Evolutionary conservation across 2,797 vertebrate genomes (phyloP).

Genomic region (Hozukius guyotensis): DNA sequence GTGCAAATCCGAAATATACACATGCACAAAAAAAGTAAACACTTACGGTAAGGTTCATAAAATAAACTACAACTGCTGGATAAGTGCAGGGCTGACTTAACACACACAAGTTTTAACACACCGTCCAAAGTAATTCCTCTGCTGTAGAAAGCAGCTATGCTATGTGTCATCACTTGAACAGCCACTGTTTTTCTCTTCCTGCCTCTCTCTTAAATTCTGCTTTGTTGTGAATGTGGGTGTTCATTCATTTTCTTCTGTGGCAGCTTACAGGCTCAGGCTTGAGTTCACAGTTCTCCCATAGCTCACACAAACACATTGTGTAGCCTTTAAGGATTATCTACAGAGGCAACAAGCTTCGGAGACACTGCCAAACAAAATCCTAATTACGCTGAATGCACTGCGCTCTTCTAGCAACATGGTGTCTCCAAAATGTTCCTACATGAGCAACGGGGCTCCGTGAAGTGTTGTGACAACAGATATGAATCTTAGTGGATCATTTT

Average conservation of each 20-base stretch:
- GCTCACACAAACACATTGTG: slow-evolving; percentile 72
- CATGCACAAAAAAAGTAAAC: neutral
- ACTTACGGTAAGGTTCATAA: neutral
- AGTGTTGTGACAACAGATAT: slow-evolving; percentile 23
- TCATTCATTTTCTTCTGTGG: slow-evolving; percentile 66
- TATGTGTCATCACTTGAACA: slow-evolving; percentile 23
- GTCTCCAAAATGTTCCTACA: slow-evolving; percentile 33
- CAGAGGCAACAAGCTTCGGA: slow-evolving; percentile 55
- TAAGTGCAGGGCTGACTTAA: neutral
- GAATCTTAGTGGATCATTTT: neutral
- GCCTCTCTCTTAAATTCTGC: slow-evolving; percentile 35
- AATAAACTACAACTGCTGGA: slow-evolving; percentile 3
- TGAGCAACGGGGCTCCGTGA: slow-evolving; percentile 4
- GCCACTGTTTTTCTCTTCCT: slow-evolving; percentile 19
- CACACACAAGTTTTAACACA: neutral
- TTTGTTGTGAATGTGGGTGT: slow-evolving; percentile 65
- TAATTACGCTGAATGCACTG: slow-evolving; percentile 59
- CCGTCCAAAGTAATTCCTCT: slow-evolving; percentile 26
- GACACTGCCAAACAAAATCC: slow-evolving; percentile 65
- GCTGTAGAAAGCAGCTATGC: slow-evolving; percentile 6
- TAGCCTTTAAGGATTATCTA: slow-evolving; percentile 71
- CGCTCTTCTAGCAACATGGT: slow-evolving; percentile 18
- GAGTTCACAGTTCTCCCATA: slow-evolving; percentile 67
- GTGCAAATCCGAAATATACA: neutral
- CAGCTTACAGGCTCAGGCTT: slow-evolving; percentile 66